phyloP scores from a whole-genome alignment of 1,140 invertebrate species.

The Eciton burchellii region DNA sequence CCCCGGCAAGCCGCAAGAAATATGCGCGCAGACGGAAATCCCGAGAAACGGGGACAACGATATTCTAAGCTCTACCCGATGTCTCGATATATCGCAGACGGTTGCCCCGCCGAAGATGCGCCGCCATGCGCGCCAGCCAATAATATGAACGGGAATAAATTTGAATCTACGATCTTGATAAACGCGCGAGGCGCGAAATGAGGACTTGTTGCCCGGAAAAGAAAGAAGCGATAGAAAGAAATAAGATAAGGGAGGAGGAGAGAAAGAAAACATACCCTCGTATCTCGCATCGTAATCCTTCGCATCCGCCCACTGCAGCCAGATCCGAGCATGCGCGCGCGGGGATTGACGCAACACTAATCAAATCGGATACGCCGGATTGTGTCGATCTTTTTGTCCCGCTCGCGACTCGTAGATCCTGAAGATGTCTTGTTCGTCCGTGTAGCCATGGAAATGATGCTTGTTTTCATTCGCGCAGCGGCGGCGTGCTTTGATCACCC shows the following conservation, averaged over 20 bases:
- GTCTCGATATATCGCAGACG: constrained; percentile 54
- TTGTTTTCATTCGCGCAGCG: not conserved
- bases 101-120: constrained; percentile 42
- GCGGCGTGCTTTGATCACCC: constrained; percentile 36
- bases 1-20: constrained; percentile 34
- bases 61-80: constrained; percentile 54
- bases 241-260: not conserved
- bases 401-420: not conserved
- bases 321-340: constrained; percentile 1
- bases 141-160: constrained; percentile 44
- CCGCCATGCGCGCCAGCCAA: constrained; percentile 30
- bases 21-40: constrained; percentile 33
- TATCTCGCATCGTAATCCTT: constrained; percentile 40
- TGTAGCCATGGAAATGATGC: not conserved
- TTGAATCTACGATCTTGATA: constrained; percentile 61
- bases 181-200: constrained; percentile 53
- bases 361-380: constrained; percentile 13
- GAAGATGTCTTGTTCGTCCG: not conserved
- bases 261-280: not conserved
- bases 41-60: constrained; percentile 44
- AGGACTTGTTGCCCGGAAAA: constrained; percentile 48
- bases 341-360: constrained; percentile 18
- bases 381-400: not conserved
- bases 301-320: not conserved
- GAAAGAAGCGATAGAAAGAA: not conserved